These are phyloP conservation scores for Plutella xylostella DNA, from an alignment of 2,888 invertebrate genomes.

Conservation along the genomic window DNA sequence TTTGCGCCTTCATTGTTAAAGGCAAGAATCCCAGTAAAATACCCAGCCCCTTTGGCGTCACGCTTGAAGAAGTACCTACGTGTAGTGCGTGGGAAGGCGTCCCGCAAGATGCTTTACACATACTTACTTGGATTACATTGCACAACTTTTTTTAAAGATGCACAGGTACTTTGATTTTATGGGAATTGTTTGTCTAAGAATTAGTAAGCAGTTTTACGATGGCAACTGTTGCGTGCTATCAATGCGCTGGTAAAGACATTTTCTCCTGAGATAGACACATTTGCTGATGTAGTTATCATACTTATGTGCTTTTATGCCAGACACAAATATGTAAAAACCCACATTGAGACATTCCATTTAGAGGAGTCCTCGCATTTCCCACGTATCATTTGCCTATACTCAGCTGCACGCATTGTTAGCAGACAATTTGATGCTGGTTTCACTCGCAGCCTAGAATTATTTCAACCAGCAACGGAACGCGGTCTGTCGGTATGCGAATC, in stretches of 20 bases:
- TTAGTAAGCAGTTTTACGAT: not conserved
- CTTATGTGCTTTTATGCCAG: slow-evolving; percentile 9
- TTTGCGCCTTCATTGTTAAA: slow-evolving; percentile 24
- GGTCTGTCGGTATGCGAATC: slow-evolving; percentile 40
- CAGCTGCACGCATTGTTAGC: slow-evolving; percentile 30
- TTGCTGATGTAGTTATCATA: too few relatives aligned
- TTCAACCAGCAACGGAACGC: slow-evolving; percentile 40
- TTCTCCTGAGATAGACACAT: too few relatives aligned
- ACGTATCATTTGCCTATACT: slow-evolving; percentile 37
- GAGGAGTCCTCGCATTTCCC: slow-evolving; percentile 34
- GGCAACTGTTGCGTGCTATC: not conserved
- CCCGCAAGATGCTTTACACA: slow-evolving; percentile 44
- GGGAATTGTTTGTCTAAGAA: too few relatives aligned
- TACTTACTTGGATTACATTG: slow-evolving; percentile 64
- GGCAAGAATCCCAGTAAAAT: slow-evolving; percentile 48
- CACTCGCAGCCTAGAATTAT: slow-evolving; percentile 54
- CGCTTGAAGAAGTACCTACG: slow-evolving; percentile 54
- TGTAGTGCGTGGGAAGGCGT: slow-evolving; percentile 58
- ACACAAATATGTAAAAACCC: slow-evolving; percentile 20
- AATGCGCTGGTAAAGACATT: too few relatives aligned
- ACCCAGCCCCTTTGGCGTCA: slow-evolving; percentile 58
- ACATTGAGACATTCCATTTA: slow-evolving; percentile 27
- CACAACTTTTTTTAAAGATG: slow-evolving; percentile 41
- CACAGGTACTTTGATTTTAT: not conserved
- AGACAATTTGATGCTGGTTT: slow-evolving; percentile 39